Percentiles rank a stretch among this genome's conserved stretches.
These are phyloP conservation scores for Tetrax tetrax DNA, from an alignment of 2,113 vertebrate genomes.

Conservation along the genomic window DNA sequence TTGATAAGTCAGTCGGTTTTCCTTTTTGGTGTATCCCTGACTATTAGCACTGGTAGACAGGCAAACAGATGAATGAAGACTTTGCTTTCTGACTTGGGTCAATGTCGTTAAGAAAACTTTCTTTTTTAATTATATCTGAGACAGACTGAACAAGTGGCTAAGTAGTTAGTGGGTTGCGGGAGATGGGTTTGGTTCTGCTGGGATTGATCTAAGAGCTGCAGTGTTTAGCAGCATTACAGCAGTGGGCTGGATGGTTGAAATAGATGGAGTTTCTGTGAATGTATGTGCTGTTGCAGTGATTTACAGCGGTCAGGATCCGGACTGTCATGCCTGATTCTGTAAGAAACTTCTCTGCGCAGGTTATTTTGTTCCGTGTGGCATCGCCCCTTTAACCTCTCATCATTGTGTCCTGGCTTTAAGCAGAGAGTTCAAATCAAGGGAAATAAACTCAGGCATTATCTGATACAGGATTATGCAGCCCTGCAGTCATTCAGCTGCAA, in stretches of 20 bases:
- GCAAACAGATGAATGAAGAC: conserved; percentile 5
- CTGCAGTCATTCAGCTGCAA: conserved; percentile 46
- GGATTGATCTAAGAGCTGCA: not conserved
- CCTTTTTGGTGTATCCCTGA: conserved; percentile 10
- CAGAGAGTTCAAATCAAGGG: conserved; percentile 36
- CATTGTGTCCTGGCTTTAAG: not conserved
- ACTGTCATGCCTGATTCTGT: not conserved
- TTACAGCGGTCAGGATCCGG: not conserved
- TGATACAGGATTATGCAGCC: conserved; percentile 6
- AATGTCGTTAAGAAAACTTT: not conserved
- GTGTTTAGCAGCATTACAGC: not conserved
- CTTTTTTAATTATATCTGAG: conserved; percentile 12
- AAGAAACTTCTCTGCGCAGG: not conserved
- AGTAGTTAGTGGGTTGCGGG: not conserved
- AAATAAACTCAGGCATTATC: conserved; percentile 16
- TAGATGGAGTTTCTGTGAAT: not conserved
- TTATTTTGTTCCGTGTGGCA: not conserved
- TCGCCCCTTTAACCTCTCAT: not conserved
- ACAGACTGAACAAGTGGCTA: not conserved
- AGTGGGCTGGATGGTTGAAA: not conserved
- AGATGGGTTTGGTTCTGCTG: not conserved
- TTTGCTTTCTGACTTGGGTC: conserved; percentile 4
- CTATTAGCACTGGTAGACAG: not conserved
- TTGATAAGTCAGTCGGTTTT: conserved; percentile 51
- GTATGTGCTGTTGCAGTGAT: not conserved